Conservation (phyloP, 2,797 vertebrate species). For the Lepidocolaptes lacrymiger region DNA sequence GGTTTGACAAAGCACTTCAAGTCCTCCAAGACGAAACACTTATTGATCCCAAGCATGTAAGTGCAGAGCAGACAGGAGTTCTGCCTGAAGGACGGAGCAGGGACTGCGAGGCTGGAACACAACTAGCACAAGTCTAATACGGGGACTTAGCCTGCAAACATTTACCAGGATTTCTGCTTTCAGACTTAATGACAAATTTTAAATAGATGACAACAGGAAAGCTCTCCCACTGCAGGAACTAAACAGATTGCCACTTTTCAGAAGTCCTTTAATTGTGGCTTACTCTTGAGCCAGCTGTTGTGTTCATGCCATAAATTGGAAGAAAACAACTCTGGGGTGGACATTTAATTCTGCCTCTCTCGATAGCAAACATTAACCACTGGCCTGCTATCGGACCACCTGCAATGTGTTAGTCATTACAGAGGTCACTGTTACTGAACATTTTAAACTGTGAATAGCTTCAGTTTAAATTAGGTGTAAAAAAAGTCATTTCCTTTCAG, state of each 20-base stretch:
- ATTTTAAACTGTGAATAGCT: slow-evolving; percentile 97
- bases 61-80: background rate
- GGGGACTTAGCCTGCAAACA: background rate
- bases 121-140: background rate
- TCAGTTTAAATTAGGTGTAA: slow-evolving; percentile 99
- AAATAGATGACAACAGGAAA: slow-evolving; percentile 16
- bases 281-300: slow-evolving; percentile 70
- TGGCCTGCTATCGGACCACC: slow-evolving; percentile 88
- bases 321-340: slow-evolving; percentile 67
- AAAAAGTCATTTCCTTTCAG: slow-evolving; percentile 99
- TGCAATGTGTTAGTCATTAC: slow-evolving; percentile 97
- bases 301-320: slow-evolving; percentile 65
- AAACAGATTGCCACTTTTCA: background rate
- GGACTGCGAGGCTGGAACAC: background rate
- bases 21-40: background rate
- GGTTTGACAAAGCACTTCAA: background rate
- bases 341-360: slow-evolving; percentile 67
- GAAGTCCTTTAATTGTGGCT: slow-evolving; percentile 40
- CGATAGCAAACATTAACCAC: slow-evolving; percentile 82
- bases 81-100: background rate
- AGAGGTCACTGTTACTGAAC: slow-evolving; percentile 92
- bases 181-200: background rate
- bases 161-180: slow-evolving; percentile 1
- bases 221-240: slow-evolving; percentile 9
- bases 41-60: background rate